Evolutionary conservation across 1,140 invertebrate species (phyloP).

Genomic region (Pogonus chalceus): DNA sequence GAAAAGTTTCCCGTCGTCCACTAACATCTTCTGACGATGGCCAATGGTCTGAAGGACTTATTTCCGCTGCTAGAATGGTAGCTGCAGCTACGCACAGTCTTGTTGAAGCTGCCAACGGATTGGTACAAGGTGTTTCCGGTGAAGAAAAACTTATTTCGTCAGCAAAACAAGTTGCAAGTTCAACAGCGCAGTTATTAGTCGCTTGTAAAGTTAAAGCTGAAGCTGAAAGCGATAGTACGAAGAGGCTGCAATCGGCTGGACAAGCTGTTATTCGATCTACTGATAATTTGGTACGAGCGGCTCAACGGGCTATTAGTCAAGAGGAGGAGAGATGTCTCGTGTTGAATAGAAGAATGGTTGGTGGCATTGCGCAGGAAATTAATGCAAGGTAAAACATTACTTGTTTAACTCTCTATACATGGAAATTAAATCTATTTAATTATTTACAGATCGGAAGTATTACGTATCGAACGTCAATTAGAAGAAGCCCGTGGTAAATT

Average conservation of each 20-base stretch:
- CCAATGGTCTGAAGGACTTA: slow-evolving; percentile 97
- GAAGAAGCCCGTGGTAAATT: slow-evolving; percentile 84
- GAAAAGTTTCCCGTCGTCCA: slow-evolving; percentile 70
- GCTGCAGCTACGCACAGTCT: slow-evolving; percentile 95
- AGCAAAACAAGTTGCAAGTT: slow-evolving; percentile 94
- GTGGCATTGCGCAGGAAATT: slow-evolving; percentile 87
- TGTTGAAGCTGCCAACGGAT: slow-evolving; percentile 92
- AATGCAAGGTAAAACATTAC: slow-evolving; percentile 46
- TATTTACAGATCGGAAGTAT: slow-evolving; percentile 61
- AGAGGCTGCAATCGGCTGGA: slow-evolving; percentile 87
- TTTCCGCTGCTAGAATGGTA: slow-evolving; percentile 90
- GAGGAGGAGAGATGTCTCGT: slow-evolving; percentile 86
- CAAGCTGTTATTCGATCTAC: slow-evolving; percentile 97
- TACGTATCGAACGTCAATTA: slow-evolving; percentile 87
- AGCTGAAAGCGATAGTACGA: slow-evolving; percentile 84
- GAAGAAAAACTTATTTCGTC: slow-evolving; percentile 95
- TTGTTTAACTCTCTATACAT: not conserved
- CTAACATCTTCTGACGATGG: slow-evolving; percentile 85
- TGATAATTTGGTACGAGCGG: slow-evolving; percentile 90
- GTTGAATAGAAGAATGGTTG: slow-evolving; percentile 85
- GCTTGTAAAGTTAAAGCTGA: slow-evolving; percentile 98
- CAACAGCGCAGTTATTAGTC: slow-evolving; percentile 92
- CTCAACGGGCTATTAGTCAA: slow-evolving; percentile 83
- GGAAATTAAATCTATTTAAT: slow-evolving; percentile 10
- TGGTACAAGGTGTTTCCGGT: slow-evolving; percentile 85